phyloP scores from a whole-genome alignment of 2,113 vertebrate species.

The Pterocles gutturalis region DNA sequence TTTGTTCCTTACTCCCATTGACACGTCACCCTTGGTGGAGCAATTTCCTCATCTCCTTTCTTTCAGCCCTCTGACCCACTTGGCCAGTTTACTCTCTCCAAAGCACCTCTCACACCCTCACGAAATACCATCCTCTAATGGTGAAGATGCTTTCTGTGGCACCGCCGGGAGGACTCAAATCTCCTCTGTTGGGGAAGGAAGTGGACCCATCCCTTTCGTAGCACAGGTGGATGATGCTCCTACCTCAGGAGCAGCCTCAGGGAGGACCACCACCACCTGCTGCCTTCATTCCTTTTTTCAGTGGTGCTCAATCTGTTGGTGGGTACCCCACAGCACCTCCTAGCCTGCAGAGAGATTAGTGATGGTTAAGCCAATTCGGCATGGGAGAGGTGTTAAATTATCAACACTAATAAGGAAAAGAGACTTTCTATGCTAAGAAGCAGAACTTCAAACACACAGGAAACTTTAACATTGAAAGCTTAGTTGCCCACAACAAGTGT shows the following conservation, averaged over 20 bases:
- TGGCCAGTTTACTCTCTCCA: neutral
- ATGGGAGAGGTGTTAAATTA: neutral
- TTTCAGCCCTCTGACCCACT: neutral
- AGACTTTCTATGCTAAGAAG: neutral
- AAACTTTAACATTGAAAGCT: neutral
- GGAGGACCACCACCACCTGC: neutral
- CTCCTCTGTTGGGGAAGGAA: fast-evolving
- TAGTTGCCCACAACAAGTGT: neutral
- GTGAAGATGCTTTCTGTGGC: neutral
- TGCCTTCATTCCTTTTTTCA: neutral
- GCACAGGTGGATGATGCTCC: neutral
- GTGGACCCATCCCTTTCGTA: neutral
- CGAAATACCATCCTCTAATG: neutral
- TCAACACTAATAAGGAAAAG: neutral
- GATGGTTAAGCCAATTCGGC: neutral
- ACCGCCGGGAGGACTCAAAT: neutral
- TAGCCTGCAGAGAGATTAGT: neutral
- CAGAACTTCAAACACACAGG: neutral
- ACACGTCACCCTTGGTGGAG: neutral
- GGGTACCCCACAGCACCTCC: neutral
- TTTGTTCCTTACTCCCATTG: neutral
- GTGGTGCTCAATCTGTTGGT: fast-evolving
- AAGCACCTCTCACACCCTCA: neutral
- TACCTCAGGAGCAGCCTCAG: neutral
- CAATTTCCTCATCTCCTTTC: neutral